These are phyloP conservation scores for Copidosoma aretas DNA, from an alignment of 2,888 invertebrate genomes.

Conservation along the genomic window DNA sequence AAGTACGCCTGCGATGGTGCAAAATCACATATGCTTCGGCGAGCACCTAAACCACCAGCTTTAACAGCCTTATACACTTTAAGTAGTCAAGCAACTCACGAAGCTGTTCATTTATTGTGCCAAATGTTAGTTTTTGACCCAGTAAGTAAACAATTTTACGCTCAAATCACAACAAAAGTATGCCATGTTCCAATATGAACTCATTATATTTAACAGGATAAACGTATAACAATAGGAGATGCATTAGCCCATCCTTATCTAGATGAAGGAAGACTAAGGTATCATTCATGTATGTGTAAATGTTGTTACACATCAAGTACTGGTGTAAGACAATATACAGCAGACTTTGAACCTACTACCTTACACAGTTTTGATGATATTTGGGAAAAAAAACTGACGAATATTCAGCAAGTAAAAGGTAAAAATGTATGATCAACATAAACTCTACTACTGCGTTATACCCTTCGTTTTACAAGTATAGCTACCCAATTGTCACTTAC, in stretches of 20 bases:
- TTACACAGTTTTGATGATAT: conserved; percentile 91
- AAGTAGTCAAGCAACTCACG: conserved; percentile 92
- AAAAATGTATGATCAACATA: too few relatives aligned
- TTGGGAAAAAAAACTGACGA: conserved; percentile 95
- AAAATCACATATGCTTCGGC: conserved; percentile 86
- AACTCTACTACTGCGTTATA: too few relatives aligned
- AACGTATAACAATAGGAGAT: conserved; percentile 92
- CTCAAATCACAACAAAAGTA: too few relatives aligned
- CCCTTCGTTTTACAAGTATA: too few relatives aligned
- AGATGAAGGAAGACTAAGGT: conserved; percentile 96
- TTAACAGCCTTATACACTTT: conserved; percentile 90
- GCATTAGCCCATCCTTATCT: conserved; percentile 97
- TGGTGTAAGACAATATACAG: conserved; percentile 83
- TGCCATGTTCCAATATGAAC: neutral
- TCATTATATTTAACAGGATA: conserved; percentile 66
- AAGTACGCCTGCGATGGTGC: conserved; percentile 96
- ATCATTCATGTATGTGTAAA: conserved; percentile 99
- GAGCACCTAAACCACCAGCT: conserved; percentile 87
- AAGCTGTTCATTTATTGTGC: conserved; percentile 95
- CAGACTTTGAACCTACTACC: conserved; percentile 90
- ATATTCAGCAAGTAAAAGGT: conserved; percentile 89
- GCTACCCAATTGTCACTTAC: too few relatives aligned
- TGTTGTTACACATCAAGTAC: conserved; percentile 88
- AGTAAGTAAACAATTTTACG: too few relatives aligned
- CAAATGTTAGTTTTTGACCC: conserved; percentile 99